These are phyloP conservation scores for Tetranychus urticae DNA, from an alignment of 1,140 invertebrate species.

Conservation along the genomic window DNA sequence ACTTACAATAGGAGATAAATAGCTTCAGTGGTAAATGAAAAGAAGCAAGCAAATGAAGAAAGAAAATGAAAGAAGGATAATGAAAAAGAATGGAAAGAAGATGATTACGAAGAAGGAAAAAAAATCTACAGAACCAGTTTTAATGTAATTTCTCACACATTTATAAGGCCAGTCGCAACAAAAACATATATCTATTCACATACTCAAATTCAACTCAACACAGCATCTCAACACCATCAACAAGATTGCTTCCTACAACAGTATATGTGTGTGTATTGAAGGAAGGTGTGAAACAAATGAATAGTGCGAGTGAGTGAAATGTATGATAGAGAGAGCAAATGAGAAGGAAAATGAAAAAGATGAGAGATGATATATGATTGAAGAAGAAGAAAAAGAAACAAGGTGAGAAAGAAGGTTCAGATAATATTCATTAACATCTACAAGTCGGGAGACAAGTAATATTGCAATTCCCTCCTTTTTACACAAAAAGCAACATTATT, in stretches of 20 bases:
- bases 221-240: neutral
- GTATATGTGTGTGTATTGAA: neutral
- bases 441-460: too few relatives aligned
- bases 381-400: neutral
- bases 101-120: neutral
- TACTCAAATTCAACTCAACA: too few relatives aligned
- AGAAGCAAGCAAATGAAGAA: neutral
- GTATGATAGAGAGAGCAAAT: too few relatives aligned
- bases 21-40: too few relatives aligned
- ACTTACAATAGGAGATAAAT: too few relatives aligned
- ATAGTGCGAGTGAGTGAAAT: neutral
- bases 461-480: too few relatives aligned
- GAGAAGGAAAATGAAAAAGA: too few relatives aligned
- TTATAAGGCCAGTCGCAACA: too few relatives aligned
- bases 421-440: neutral
- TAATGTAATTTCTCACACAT: neutral
- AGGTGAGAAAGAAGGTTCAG: neutral
- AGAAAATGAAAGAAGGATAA: too few relatives aligned
- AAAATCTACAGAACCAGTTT: neutral
- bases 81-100: neutral
- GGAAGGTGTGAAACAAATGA: neutral
- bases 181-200: neutral
- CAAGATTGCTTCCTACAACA: too few relatives aligned
- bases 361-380: too few relatives aligned
- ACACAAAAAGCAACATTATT: too few relatives aligned